Conservation (phyloP, 2,888 invertebrate genomes). For the Schrankia costaestrigalis region DNA sequence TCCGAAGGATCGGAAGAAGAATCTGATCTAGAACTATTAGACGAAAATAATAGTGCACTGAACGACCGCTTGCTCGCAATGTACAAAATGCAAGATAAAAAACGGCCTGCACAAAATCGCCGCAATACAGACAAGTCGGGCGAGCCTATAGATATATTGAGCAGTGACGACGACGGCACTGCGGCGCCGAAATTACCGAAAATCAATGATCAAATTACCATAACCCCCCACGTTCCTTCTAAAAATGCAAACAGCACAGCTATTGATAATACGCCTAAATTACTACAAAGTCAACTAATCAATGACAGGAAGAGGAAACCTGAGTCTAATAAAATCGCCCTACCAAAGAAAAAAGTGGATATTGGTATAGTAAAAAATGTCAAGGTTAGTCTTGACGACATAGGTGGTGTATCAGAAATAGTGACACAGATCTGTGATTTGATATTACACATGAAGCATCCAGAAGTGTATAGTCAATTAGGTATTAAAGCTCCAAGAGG, state of each 20-base stretch:
- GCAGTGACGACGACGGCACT: constrained; percentile 67
- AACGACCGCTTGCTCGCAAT: constrained; percentile 78
- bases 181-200: constrained; percentile 71
- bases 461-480: constrained; percentile 91
- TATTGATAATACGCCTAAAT: constrained; percentile 44
- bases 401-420: constrained; percentile 90
- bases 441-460: constrained; percentile 92
- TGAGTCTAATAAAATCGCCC: constrained; percentile 45
- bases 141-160: constrained; percentile 71
- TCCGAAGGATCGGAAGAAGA: constrained; percentile 82
- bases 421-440: constrained; percentile 86
- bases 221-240: constrained; percentile 67
- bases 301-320: constrained; percentile 66
- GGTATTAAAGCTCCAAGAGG: constrained; percentile 94
- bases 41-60: constrained; percentile 89
- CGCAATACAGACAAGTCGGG: constrained; percentile 64
- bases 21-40: constrained; percentile 86
- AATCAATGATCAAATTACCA: constrained; percentile 74
- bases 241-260: constrained; percentile 49
- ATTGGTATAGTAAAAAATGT: constrained; percentile 58
- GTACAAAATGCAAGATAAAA: constrained; percentile 76
- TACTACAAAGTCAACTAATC: constrained; percentile 47
- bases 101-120: constrained; percentile 59
- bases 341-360: constrained; percentile 56
- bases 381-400: constrained; percentile 84